Percentiles rank a stretch among this genome's conserved stretches.
These are phyloP conservation scores for Cossypha heuglini DNA, from an alignment of 2,797 vertebrate genomes.

Conservation along the genomic window DNA sequence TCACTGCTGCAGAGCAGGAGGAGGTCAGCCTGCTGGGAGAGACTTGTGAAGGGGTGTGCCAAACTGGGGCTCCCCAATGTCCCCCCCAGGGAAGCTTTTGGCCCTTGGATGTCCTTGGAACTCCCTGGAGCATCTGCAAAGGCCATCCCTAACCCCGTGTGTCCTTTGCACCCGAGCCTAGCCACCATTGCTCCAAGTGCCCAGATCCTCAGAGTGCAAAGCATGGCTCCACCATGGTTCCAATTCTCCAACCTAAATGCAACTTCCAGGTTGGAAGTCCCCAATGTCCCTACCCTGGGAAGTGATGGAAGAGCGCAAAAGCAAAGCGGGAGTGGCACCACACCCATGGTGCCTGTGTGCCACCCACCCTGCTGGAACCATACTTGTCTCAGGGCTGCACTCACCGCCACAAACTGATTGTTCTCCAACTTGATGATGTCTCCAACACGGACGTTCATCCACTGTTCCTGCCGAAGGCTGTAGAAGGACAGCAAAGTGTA, in stretches of 20 bases:
- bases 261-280: not conserved
- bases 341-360: rapidly evolving
- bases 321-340: rapidly evolving
- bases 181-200: rapidly evolving
- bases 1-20: constrained; percentile 93
- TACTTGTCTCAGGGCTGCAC: not conserved
- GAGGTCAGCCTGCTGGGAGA: constrained; percentile 86
- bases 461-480: constrained; percentile 89
- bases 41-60: not conserved
- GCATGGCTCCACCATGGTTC: rapidly evolving
- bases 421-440: constrained; percentile 95
- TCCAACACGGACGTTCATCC: constrained; percentile 94
- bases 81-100: not conserved
- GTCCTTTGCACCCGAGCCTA: not conserved
- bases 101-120: not conserved
- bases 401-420: constrained; percentile 95
- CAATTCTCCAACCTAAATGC: rapidly evolving
- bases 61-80: rapidly evolving
- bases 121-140: not conserved
- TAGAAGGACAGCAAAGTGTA: rapidly evolving
- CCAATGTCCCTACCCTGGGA: not conserved
- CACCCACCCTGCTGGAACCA: rapidly evolving
- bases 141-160: not conserved
- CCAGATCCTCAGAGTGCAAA: not conserved
- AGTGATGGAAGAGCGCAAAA: not conserved